Percentiles rank a stretch among this genome's conserved stretches.
Conservation (phyloP, 1,140 invertebrate genomes). For the Pteromalus puparum region DNA sequence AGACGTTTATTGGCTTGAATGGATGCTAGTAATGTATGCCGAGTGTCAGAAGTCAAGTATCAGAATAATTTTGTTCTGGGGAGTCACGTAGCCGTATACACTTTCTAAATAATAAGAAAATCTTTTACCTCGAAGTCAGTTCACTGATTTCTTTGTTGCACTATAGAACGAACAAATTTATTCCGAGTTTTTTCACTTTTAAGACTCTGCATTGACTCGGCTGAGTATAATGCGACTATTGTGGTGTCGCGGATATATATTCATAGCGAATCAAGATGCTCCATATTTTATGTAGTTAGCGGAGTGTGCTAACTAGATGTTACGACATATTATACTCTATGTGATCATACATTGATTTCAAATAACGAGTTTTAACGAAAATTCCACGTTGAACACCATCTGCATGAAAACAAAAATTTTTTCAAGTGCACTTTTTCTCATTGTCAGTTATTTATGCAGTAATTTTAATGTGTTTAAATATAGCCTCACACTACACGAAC, state of each 20-base stretch:
- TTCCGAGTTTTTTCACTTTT: neutral
- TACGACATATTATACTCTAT: too few species aligned
- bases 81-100: neutral
- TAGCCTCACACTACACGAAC: too few species aligned
- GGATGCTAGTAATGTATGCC: neutral
- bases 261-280: neutral
- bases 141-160: neutral
- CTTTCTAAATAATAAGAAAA: conserved; percentile 34
- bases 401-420: too few species aligned
- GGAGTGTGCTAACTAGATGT: neutral
- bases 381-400: too few species aligned
- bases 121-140: neutral
- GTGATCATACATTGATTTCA: neutral
- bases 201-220: too few species aligned
- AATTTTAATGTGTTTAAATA: too few species aligned
- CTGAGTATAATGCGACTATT: too few species aligned
- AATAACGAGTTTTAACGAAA: neutral
- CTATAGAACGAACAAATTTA: neutral
- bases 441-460: too few species aligned
- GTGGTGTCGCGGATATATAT: neutral
- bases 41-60: conserved; percentile 6
- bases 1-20: neutral
- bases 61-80: neutral
- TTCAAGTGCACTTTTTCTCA: too few species aligned
- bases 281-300: conserved; percentile 1